Conservation (phyloP, 2,888 invertebrate species). For the Leptopilina myrica region DNA sequence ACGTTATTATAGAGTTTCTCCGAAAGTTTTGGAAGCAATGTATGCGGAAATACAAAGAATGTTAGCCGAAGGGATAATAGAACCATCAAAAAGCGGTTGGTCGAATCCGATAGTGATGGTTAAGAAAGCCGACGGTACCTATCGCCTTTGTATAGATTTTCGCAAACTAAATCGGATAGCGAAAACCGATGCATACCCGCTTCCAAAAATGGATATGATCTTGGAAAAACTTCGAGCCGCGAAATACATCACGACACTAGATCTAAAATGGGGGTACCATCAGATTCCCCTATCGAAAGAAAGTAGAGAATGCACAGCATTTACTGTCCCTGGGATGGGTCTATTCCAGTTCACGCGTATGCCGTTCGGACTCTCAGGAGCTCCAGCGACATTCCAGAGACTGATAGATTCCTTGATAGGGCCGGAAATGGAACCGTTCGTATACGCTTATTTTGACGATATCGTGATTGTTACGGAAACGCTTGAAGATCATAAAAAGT, state of each 20-base stretch:
- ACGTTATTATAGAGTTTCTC: background rate
- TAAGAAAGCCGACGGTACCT: background rate
- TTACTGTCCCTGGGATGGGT: slow-evolving; percentile 22
- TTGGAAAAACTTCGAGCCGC: slow-evolving; percentile 62
- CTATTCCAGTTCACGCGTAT: too few relatives aligned
- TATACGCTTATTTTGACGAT: too few relatives aligned
- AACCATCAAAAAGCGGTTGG: slow-evolving; percentile 39
- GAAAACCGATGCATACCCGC: slow-evolving; percentile 64
- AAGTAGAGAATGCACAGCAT: slow-evolving; percentile 61
- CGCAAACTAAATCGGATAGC: slow-evolving; percentile 63
- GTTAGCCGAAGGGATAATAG: slow-evolving; percentile 33
- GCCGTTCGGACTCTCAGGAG: too few relatives aligned
- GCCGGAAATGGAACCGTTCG: too few relatives aligned
- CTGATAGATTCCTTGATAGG: too few relatives aligned
- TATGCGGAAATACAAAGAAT: slow-evolving; percentile 4
- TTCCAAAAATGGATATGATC: slow-evolving; percentile 63
- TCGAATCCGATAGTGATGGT: slow-evolving; percentile 44
- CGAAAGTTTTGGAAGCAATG: slow-evolving; percentile 20
- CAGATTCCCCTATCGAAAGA: slow-evolving; percentile 58
- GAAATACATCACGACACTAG: slow-evolving; percentile 64
- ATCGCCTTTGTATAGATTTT: slow-evolving; percentile 60
- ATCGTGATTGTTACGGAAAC: background rate
- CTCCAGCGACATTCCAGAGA: too few relatives aligned
- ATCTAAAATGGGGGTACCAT: slow-evolving; percentile 63
- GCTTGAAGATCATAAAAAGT: slow-evolving; percentile 5